A percentile compares a stretch with the other conserved stretches of the same genome.
Conservation (phyloP, 2,888 invertebrate species). For the Chrysolina americana region DNA sequence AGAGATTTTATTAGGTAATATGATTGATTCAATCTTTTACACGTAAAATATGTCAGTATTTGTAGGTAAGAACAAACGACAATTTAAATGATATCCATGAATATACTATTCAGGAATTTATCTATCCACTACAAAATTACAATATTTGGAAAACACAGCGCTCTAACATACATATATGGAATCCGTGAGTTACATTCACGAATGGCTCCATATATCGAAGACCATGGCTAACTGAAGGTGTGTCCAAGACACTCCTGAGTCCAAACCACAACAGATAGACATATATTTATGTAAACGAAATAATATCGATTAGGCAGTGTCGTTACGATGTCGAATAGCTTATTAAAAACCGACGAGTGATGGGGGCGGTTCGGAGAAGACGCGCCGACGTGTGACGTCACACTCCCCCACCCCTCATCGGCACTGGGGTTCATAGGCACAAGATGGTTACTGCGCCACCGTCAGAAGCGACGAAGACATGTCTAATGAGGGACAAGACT, state of each 20-base stretch:
- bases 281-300: slow-evolving; percentile 48
- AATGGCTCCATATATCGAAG: background rate
- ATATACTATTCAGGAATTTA: too few relatives aligned
- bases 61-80: too few relatives aligned
- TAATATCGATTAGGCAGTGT: slow-evolving; percentile 66
- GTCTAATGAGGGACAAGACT: slow-evolving; percentile 59
- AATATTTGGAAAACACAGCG: too few relatives aligned
- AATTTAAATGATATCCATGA: too few relatives aligned
- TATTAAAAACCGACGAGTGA: slow-evolving; percentile 65
- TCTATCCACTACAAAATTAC: too few relatives aligned
- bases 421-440: slow-evolving; percentile 56
- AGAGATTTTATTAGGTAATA: too few relatives aligned
- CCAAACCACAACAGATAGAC: background rate
- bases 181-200: background rate
- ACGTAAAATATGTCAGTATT: too few relatives aligned
- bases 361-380: slow-evolving; percentile 62
- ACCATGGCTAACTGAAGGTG: slow-evolving; percentile 20
- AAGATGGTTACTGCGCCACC: slow-evolving; percentile 65
- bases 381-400: slow-evolving; percentile 63
- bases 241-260: background rate
- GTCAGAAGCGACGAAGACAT: slow-evolving; percentile 60
- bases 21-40: too few relatives aligned
- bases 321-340: slow-evolving; percentile 60
- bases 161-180: background rate
- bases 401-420: slow-evolving; percentile 55